Evolutionary conservation across 1,140 invertebrate species (phyloP).

Genomic region (Tetramorium simillimum): DNA sequence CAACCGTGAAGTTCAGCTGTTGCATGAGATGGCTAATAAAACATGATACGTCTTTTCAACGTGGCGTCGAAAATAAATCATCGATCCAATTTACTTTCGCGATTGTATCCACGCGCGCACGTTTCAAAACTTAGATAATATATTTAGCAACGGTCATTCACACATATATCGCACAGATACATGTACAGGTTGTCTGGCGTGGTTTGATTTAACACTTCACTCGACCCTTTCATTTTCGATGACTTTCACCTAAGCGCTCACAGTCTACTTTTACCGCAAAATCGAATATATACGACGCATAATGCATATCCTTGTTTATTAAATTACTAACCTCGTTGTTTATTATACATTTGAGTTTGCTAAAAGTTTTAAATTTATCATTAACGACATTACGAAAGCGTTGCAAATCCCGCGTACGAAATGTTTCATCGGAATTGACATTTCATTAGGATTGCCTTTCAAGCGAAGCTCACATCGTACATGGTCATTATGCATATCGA

Average conservation of each 20-base stretch:
- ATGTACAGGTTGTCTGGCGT: background rate
- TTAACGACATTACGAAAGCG: slow-evolving; percentile 47
- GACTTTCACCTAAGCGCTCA: slow-evolving; percentile 70
- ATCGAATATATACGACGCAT: slow-evolving; percentile 37
- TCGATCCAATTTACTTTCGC: slow-evolving; percentile 32
- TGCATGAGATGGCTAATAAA: background rate
- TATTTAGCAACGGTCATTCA: background rate
- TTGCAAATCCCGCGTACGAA: slow-evolving; percentile 12
- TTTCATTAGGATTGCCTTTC: slow-evolving; percentile 52
- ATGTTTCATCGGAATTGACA: slow-evolving; percentile 31
- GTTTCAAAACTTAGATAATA: slow-evolving; percentile 49
- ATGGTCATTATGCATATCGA: slow-evolving; percentile 48
- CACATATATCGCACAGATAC: background rate
- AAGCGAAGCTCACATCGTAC: slow-evolving; percentile 19
- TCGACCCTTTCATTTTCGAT: slow-evolving; percentile 69
- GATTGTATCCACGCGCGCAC: slow-evolving; percentile 37
- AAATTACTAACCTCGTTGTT: background rate
- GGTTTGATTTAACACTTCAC: slow-evolving; percentile 64
- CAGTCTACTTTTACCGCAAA: slow-evolving; percentile 72
- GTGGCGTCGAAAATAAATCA: slow-evolving; percentile 47
- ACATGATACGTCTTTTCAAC: slow-evolving; percentile 35
- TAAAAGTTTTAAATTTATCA: slow-evolving; percentile 23
- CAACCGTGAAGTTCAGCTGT: background rate
- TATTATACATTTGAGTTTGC: slow-evolving; percentile 7
- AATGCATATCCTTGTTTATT: slow-evolving; percentile 44